These are phyloP conservation scores for Steinernema hermaphroditum DNA, from an alignment of 2,888 invertebrate genomes.

Conservation along the genomic window DNA sequence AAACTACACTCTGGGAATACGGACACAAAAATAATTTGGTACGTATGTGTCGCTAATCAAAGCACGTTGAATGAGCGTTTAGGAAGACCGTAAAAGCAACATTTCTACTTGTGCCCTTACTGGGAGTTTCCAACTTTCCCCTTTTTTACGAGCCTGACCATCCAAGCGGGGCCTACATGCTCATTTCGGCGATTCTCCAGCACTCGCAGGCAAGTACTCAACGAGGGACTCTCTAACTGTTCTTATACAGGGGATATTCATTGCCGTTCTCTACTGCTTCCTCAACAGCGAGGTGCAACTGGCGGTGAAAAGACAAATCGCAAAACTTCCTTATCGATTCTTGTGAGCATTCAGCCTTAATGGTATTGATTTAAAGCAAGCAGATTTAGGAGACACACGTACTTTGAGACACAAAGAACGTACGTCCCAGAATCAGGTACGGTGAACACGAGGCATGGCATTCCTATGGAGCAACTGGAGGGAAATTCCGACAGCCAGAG, in stretches of 20 bases:
- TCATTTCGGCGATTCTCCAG: slow-evolving; percentile 70
- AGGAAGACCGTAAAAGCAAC: slow-evolving; percentile 72
- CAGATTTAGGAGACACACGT: neutral
- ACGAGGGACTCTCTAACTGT: neutral
- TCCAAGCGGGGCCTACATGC: slow-evolving; percentile 68
- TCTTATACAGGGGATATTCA: slow-evolving; percentile 64
- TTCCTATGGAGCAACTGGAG: slow-evolving; percentile 61
- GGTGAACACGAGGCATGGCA: slow-evolving; percentile 51
- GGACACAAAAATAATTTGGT: slow-evolving; percentile 69
- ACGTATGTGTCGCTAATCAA: slow-evolving; percentile 6
- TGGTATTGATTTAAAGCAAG: neutral
- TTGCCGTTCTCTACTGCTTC: slow-evolving; percentile 65
- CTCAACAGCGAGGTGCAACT: slow-evolving; percentile 65
- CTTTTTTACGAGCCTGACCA: slow-evolving; percentile 69
- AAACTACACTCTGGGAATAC: slow-evolving; percentile 69
- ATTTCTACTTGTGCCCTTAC: slow-evolving; percentile 71
- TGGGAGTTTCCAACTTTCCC: slow-evolving; percentile 71
- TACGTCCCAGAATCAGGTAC: slow-evolving; percentile 61
- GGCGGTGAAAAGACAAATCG: slow-evolving; percentile 59
- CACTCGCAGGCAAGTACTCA: slow-evolving; percentile 70
- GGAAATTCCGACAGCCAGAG: slow-evolving; percentile 31
- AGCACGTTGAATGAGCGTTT: slow-evolving; percentile 32
- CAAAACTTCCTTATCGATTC: slow-evolving; percentile 58
- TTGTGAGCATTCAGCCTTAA: slow-evolving; percentile 33
- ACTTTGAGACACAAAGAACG: slow-evolving; percentile 62